phyloP scores from a whole-genome alignment of 2,888 invertebrate species.

The Sylvicola cinctus region DNA sequence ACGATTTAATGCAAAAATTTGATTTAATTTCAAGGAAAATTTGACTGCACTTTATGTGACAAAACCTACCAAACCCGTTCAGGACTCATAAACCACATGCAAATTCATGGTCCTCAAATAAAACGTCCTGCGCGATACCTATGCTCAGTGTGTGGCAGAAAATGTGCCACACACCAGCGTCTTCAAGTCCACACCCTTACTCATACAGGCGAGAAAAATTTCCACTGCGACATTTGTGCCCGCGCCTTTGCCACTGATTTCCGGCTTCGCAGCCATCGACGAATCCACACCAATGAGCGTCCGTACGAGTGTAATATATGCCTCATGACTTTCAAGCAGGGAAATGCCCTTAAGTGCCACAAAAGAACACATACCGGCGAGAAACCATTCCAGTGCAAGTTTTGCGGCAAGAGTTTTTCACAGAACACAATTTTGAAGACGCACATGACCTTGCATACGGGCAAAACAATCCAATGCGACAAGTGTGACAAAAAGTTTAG shows the following conservation, averaged over 20 bases:
- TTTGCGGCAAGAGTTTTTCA: slow-evolving; percentile 17
- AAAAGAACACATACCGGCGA: slow-evolving; percentile 16
- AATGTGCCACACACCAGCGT: slow-evolving; percentile 8
- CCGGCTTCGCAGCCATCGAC: slow-evolving; percentile 15
- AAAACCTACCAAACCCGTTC: too few species aligned
- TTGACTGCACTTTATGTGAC: too few species aligned
- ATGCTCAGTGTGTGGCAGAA: slow-evolving; percentile 9
- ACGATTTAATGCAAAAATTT: not conserved
- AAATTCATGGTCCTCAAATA: not conserved
- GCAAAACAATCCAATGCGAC: slow-evolving; percentile 16
- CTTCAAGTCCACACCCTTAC: slow-evolving; percentile 13
- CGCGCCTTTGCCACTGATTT: slow-evolving; percentile 16
- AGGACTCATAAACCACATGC: not conserved
- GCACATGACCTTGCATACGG: slow-evolving; percentile 18
- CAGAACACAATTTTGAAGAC: slow-evolving; percentile 18
- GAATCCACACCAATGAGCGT: slow-evolving; percentile 16
- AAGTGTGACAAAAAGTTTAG: slow-evolving; percentile 19
- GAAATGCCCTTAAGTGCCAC: slow-evolving; percentile 16
- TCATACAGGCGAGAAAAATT: slow-evolving; percentile 17
- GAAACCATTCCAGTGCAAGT: slow-evolving; percentile 16
- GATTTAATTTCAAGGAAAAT: too few species aligned
- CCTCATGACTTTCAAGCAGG: slow-evolving; percentile 14
- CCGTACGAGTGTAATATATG: slow-evolving; percentile 16
- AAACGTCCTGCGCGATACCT: slow-evolving; percentile 7
- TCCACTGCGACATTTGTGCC: slow-evolving; percentile 15